Conservation (phyloP, 2,888 invertebrate species). For the Actias luna region DNA sequence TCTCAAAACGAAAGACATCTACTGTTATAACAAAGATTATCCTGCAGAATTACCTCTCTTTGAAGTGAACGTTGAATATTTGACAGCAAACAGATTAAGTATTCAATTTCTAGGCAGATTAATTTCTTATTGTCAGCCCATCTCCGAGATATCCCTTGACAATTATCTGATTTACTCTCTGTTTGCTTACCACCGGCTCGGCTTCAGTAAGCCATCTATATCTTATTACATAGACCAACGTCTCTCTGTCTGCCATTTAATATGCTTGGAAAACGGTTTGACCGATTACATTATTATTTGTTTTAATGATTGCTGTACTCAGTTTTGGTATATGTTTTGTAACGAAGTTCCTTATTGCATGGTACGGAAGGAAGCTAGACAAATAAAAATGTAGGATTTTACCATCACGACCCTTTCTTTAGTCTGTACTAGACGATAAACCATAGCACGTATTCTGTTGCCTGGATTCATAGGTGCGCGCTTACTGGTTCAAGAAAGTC, state of each 20-base stretch:
- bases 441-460: no score
- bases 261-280: neutral
- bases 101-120: neutral
- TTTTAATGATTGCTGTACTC: no score
- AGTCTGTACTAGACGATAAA: no score
- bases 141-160: neutral
- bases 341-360: no score
- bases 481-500: no score
- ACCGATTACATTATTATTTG: neutral
- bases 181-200: neutral
- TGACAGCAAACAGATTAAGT: neutral
- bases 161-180: neutral
- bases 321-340: no score
- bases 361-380: no score
- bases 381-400: no score
- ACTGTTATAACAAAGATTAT: neutral
- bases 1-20: no score
- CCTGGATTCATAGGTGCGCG: no score
- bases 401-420: no score
- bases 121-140: neutral
- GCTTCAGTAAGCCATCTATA: neutral
- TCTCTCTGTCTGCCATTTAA: neutral
- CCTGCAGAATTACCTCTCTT: neutral
- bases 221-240: neutral
- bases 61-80: neutral